phyloP scores from a whole-genome alignment of 2,888 invertebrate genomes.

The Hyposoter dolosus region DNA sequence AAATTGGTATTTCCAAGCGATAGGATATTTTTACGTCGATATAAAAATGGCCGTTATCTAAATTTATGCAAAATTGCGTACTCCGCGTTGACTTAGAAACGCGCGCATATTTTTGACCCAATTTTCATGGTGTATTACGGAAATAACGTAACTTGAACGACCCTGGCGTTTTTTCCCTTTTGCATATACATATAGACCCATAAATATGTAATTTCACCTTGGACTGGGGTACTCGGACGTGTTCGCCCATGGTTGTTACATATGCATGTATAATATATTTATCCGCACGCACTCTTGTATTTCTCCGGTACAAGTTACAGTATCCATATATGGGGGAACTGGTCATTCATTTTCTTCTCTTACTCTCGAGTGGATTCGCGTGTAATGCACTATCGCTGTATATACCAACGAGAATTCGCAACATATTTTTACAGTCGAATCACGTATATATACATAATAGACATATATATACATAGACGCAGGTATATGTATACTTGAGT shows the following conservation, averaged over 20 bases:
- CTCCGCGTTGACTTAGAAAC: not conserved
- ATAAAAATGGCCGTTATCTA: not conserved
- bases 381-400: slow-evolving; percentile 18
- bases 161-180: not conserved
- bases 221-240: slow-evolving; percentile 51
- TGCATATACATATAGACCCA: not conserved
- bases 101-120: slow-evolving; percentile 11
- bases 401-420: slow-evolving; percentile 43
- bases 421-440: slow-evolving; percentile 58
- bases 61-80: not conserved
- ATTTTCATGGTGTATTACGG: slow-evolving; percentile 46
- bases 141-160: slow-evolving; percentile 51
- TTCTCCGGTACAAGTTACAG: slow-evolving; percentile 48
- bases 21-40: not conserved
- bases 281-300: slow-evolving; percentile 64
- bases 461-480: not conserved
- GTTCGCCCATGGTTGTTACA: slow-evolving; percentile 51
- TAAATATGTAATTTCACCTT: slow-evolving; percentile 20
- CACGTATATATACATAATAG: slow-evolving; percentile 17
- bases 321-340: slow-evolving; percentile 56
- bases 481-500: too few species aligned
- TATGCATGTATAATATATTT: slow-evolving; percentile 57
- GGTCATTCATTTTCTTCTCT: slow-evolving; percentile 69
- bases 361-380: slow-evolving; percentile 22
- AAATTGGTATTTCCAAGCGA: not conserved